Evolutionary conservation across 2,797 vertebrate genomes (phyloP).

Genomic region (Buphagus erythrorhynchus): DNA sequence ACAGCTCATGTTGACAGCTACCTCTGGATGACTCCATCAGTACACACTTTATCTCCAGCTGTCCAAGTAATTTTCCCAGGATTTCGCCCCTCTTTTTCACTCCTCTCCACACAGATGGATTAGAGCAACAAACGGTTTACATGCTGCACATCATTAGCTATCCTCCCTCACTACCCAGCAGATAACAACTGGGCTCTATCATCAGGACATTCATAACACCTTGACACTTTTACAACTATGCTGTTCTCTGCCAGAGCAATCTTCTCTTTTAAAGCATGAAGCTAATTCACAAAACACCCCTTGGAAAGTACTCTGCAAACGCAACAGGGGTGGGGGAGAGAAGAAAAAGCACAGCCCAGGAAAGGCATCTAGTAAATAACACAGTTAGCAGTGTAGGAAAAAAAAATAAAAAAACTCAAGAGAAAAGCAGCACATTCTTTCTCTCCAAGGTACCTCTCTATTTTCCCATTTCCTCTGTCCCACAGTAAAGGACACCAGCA

Average conservation of each 20-base stretch:
- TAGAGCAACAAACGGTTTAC: slow-evolving; percentile 74
- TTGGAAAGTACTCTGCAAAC: slow-evolving; percentile 25
- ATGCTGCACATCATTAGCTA: slow-evolving; percentile 78
- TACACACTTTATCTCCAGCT: slow-evolving; percentile 71
- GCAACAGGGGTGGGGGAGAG: slow-evolving; percentile 38
- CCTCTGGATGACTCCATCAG: slow-evolving; percentile 67
- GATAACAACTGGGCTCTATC: slow-evolving; percentile 76
- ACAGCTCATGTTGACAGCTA: slow-evolving; percentile 70
- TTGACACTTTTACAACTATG: slow-evolving; percentile 80
- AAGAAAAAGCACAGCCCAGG: not conserved
- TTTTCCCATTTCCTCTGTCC: not conserved
- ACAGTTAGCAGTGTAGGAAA: not conserved
- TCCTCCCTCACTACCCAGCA: slow-evolving; percentile 77
- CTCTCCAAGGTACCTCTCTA: not conserved
- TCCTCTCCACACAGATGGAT: slow-evolving; percentile 71
- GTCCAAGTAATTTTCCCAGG: slow-evolving; percentile 62
- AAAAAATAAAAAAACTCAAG: not conserved
- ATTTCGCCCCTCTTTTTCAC: slow-evolving; percentile 51
- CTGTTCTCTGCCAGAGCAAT: slow-evolving; percentile 66
- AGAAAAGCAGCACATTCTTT: not conserved
- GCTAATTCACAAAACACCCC: slow-evolving; percentile 66
- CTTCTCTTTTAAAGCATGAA: slow-evolving; percentile 58
- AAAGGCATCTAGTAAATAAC: slow-evolving; percentile 37
- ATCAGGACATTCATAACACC: slow-evolving; percentile 74
- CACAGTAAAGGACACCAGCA: not conserved